These are phyloP conservation scores for Homarus americanus DNA, from an alignment of 1,140 invertebrate species.

Conservation along the genomic window DNA sequence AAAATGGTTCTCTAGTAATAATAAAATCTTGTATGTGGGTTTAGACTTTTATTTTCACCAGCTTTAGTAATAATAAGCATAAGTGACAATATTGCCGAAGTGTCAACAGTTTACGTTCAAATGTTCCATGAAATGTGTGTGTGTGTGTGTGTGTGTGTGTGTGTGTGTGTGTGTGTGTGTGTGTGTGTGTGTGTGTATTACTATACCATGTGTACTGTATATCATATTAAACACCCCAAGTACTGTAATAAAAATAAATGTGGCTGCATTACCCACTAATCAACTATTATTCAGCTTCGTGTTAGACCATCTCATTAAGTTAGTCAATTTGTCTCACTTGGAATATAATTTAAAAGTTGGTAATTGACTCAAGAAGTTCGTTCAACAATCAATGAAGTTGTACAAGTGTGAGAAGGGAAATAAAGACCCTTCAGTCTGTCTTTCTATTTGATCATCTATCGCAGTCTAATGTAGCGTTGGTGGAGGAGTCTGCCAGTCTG, in stretches of 20 bases:
- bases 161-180: no score
- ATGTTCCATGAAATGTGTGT: no score
- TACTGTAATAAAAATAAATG: neutral
- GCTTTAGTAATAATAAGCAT: no score
- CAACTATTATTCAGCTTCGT: neutral
- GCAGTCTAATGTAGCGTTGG: neutral
- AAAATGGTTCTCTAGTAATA: no score
- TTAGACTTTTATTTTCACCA: no score
- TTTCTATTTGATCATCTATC: neutral
- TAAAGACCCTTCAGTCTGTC: neutral
- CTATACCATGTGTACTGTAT: no score
- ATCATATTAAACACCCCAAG: no score
- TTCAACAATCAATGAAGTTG: neutral
- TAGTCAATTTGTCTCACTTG: neutral
- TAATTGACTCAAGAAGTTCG: neutral
- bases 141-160: no score
- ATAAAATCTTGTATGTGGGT: no score
- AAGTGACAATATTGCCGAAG: no score
- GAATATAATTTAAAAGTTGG: neutral
- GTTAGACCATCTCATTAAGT: neutral
- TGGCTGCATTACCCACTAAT: neutral
- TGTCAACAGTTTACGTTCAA: no score
- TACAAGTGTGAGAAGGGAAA: neutral
- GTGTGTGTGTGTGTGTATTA: no score
- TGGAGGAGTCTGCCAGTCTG: neutral